Base-by-base conservation (phyloP, 2,888 invertebrate species). In the Bedellia somnulentella region DNA sequence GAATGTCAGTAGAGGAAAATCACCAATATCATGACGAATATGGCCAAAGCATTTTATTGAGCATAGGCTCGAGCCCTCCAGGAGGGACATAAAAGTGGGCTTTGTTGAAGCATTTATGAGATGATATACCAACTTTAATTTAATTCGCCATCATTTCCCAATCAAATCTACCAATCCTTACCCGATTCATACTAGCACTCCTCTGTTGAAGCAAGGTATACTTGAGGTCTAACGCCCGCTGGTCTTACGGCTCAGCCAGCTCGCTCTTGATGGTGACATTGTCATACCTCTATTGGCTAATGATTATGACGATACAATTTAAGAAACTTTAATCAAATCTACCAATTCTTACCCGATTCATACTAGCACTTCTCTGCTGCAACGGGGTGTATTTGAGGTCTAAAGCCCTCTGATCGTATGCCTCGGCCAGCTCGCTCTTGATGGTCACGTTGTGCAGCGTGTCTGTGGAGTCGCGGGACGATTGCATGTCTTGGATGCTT, bases 111-210 rank as follows among this genome's bases (percentile, higher is more conserved):
- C n/a, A n/a, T n/a, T n/a, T n/a, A n/a, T n/a, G n/a, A n/a, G n/a
- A n/a, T n/a, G n/a, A n/a, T n/a, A n/a, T n/a, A n/a, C n/a, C n/a
- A n/a, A n/a, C n/a, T n/a, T n/a, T n/a, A n/a, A n/a, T n/a, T n/a
- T n/a, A n/a, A n/a, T n/a, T n/a, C n/a, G n/a, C n/a, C n/a, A n/a
- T n/a, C n/a, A n/a, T n/a, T n/a, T n/a, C n/a, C n/a, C n/a, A n/a
- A n/a, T n/a, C n/a, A n/a, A n/a, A n/a, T n/a, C n/a, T n/a, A n/a
- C n/a, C n/a, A n/a, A 11, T 4, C 41, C 57, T 45, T 25, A 75
- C 77, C 64, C 76, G 66, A 37, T 76, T 77, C 75, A 75, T 77
- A 35, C 77, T 77, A 13, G 66, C 64, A 37, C 77, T 77, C 15
- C 77, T 47, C 43, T 77, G 77, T 41, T 75, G 75, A 32, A 76